These are phyloP conservation scores for Julus scandinavius DNA, from an alignment of 2,888 invertebrate genomes.

Conservation along the genomic window DNA sequence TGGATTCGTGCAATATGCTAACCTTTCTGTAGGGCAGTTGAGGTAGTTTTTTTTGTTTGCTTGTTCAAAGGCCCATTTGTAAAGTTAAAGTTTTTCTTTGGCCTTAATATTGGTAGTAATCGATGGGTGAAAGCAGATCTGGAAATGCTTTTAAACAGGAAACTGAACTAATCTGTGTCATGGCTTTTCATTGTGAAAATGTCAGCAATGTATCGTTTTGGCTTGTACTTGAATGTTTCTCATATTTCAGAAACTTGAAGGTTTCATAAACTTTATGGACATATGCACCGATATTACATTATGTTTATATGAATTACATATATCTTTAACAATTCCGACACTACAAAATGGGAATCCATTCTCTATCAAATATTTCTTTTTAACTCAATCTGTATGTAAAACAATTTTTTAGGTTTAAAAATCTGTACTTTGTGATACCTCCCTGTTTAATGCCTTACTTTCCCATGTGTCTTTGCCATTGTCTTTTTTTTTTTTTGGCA, in stretches of 20 bases:
- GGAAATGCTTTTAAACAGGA: neutral
- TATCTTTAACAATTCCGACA: too few relatives aligned
- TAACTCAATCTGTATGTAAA: too few relatives aligned
- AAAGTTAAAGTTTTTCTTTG: neutral
- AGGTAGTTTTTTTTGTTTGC: neutral
- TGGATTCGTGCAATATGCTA: slow-evolving; percentile 28
- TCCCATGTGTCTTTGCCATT: neutral
- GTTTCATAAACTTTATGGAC: too few relatives aligned
- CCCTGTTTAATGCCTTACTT: neutral
- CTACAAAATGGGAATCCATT: too few relatives aligned
- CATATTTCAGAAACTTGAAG: too few relatives aligned
- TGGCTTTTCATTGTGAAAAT: too few relatives aligned
- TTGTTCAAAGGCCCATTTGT: neutral
- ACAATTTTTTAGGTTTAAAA: neutral
- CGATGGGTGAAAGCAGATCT: neutral
- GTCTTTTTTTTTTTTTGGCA: neutral
- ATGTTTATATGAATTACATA: too few relatives aligned
- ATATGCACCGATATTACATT: neutral
- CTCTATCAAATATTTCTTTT: neutral
- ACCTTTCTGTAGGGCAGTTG: neutral
- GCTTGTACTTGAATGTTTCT: too few relatives aligned
- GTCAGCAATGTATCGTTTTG: too few relatives aligned
- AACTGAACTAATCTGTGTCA: neutral
- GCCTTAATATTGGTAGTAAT: neutral
- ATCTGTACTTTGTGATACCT: neutral